Percentiles rank a stretch among this genome's conserved stretches.
These are phyloP conservation scores for Therioaphis trifolii DNA, from an alignment of 2,888 invertebrate species.

Conservation along the genomic window DNA sequence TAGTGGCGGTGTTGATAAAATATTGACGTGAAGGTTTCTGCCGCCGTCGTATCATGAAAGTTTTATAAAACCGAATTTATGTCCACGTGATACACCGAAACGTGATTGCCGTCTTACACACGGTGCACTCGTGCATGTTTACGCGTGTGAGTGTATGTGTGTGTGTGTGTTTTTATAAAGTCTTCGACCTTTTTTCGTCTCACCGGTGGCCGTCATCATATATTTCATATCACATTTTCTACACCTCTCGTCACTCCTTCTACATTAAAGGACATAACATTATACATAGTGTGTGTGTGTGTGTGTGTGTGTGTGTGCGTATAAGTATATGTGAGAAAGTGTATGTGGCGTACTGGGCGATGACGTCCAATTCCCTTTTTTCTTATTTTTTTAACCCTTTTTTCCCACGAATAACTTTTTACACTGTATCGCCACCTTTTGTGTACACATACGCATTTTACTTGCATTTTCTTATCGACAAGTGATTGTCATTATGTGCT, in stretches of 20 bases:
- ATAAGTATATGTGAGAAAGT: too few species aligned
- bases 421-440: background rate
- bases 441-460: background rate
- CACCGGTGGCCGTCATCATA: background rate
- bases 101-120: slow-evolving; percentile 38
- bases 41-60: slow-evolving; percentile 48
- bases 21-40: slow-evolving; percentile 41
- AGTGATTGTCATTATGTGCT: background rate
- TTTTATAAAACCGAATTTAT: slow-evolving; percentile 60
- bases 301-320: too few species aligned
- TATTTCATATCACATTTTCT: slow-evolving; percentile 45
- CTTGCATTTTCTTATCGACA: background rate
- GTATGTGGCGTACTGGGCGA: slow-evolving; percentile 2
- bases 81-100: slow-evolving; percentile 42
- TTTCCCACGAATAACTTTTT: slow-evolving; percentile 15
- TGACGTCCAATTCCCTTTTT: background rate
- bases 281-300: background rate
- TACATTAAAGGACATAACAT: slow-evolving; percentile 11
- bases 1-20: slow-evolving; percentile 39
- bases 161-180: slow-evolving; percentile 5
- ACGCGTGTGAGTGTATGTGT: background rate
- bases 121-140: background rate
- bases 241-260: background rate
- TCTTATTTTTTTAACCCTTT: background rate
- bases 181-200: slow-evolving; percentile 33